Evolutionary conservation across 2,888 invertebrate species (phyloP).

Genomic region (Tetanocera ferruginea): DNA sequence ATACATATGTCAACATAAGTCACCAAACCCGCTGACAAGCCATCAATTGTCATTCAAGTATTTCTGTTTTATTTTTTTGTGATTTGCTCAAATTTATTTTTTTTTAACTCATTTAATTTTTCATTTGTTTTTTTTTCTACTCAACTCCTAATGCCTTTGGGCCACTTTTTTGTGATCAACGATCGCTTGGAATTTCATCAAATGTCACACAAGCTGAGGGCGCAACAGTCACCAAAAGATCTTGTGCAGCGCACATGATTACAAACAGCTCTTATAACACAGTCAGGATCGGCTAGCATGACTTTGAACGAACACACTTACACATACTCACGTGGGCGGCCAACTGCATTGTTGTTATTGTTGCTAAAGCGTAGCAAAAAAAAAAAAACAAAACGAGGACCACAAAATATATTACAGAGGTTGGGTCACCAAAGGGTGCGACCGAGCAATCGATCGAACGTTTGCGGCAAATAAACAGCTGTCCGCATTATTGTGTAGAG

Average conservation of each 20-base stretch:
- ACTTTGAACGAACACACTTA: too few species aligned
- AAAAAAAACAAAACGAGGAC: too few species aligned
- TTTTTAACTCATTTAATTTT: neutral
- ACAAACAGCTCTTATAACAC: too few species aligned
- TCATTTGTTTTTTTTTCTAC: neutral
- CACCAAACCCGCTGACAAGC: neutral
- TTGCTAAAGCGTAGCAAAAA: neutral
- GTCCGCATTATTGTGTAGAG: neutral
- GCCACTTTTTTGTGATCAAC: neutral
- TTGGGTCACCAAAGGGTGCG: slow-evolving; percentile 39
- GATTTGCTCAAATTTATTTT: neutral
- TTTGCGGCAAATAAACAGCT: slow-evolving; percentile 20
- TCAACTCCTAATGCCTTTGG: neutral
- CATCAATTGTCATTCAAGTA: neutral
- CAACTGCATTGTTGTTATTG: neutral
- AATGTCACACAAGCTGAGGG: slow-evolving; percentile 13
- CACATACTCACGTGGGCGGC: neutral
- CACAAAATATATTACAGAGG: neutral
- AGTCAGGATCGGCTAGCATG: too few species aligned
- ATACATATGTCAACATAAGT: neutral
- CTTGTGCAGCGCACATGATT: neutral
- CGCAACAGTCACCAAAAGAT: slow-evolving; percentile 3
- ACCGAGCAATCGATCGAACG: slow-evolving; percentile 47
- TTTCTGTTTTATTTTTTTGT: too few species aligned
- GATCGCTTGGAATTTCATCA: slow-evolving; percentile 23